A percentile compares a stretch with the other conserved stretches of the same genome.
Evolutionary conservation across 2,797 vertebrate species (phyloP).

Genomic region (Allobates femoralis): DNA sequence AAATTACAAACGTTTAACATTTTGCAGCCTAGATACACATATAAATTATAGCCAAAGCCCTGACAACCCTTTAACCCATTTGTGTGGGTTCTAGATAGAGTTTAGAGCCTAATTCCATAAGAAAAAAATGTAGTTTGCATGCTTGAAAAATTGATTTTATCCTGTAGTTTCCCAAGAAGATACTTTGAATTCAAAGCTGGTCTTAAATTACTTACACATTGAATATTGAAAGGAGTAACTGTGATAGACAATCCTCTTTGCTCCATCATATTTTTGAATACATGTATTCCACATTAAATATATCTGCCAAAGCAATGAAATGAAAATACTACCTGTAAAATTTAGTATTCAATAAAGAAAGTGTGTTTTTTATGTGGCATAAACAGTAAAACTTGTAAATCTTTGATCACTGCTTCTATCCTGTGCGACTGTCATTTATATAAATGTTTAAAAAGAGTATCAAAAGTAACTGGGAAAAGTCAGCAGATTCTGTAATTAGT

Average conservation of each 20-base stretch:
- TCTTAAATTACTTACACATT: constrained; percentile 73
- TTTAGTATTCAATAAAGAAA: constrained; percentile 44
- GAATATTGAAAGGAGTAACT: constrained; percentile 69
- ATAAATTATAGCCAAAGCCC: too few relatives aligned
- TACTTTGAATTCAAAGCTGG: constrained; percentile 68
- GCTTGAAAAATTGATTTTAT: too few relatives aligned
- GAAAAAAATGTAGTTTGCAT: background rate
- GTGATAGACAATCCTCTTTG: constrained; percentile 70
- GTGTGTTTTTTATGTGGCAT: constrained; percentile 2
- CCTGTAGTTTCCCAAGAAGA: constrained; percentile 67
- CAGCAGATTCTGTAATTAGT: constrained; percentile 31
- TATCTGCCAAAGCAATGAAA: constrained; percentile 48
- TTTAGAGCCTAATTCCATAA: background rate
- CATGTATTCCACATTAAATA: constrained; percentile 66
- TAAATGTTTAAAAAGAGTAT: constrained; percentile 34
- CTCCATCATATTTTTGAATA: constrained; percentile 68
- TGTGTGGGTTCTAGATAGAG: too few relatives aligned
- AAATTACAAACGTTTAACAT: too few relatives aligned
- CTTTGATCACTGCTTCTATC: constrained; percentile 23
- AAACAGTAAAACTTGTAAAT: constrained; percentile 35
- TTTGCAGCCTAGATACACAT: too few relatives aligned
- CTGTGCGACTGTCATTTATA: constrained; percentile 11
- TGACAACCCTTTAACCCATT: too few relatives aligned
- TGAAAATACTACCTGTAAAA: constrained; percentile 32
- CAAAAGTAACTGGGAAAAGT: background rate